Evolutionary conservation across 1,140 invertebrate species (phyloP).

Genomic region (Drosophila nigromelanica): DNA sequence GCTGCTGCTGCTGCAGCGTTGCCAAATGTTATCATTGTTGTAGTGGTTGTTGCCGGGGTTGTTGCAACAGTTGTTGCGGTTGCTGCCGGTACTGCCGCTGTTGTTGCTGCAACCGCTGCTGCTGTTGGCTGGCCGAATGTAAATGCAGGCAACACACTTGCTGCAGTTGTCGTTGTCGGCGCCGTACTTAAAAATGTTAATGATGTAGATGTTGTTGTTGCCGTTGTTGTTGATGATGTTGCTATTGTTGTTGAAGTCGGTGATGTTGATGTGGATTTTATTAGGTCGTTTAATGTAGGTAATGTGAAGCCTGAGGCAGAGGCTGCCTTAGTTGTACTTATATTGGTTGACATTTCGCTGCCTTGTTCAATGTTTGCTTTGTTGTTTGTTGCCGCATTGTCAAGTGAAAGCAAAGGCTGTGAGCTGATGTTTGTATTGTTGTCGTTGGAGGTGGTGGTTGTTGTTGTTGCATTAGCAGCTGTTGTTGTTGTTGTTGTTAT

Average conservation of each 20-base stretch:
- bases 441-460: not conserved
- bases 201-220: not conserved
- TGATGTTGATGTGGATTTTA: not conserved
- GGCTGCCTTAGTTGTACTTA: not conserved
- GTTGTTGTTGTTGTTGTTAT: not conserved
- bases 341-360: not conserved
- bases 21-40: constrained; percentile 34
- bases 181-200: not conserved
- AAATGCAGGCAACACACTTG: not conserved
- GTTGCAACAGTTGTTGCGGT: constrained; percentile 7
- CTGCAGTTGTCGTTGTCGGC: not conserved
- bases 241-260: not conserved
- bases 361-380: not conserved
- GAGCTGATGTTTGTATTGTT: constrained; percentile 1
- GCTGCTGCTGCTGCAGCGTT: constrained; percentile 7
- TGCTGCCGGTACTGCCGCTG: constrained; percentile 2
- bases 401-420: constrained; percentile 8
- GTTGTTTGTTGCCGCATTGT: not conserved
- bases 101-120: not conserved
- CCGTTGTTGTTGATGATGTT: not conserved
- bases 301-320: constrained; percentile 1
- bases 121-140: constrained; percentile 26
- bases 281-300: not conserved
- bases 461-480: constrained; percentile 11
- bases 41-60: constrained; percentile 5